A percentile compares a stretch with the other conserved stretches of the same genome.
Evolutionary conservation across 2,888 invertebrate species (phyloP).

Genomic region (Abrostola triplasia): DNA sequence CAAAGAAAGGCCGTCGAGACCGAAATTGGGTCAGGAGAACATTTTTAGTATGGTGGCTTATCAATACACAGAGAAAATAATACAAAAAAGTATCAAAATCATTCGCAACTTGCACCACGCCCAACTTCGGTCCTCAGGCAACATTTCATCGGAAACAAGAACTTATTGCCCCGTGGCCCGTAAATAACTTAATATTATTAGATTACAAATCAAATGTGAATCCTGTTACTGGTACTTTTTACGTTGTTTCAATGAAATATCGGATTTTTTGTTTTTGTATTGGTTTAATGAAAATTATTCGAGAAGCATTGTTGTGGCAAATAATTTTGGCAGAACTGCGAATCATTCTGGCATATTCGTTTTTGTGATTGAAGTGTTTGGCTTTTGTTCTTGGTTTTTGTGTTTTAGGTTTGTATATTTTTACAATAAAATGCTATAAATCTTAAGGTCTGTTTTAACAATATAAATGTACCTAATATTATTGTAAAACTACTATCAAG

Average conservation of each 20-base stretch:
- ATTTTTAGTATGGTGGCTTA: no score
- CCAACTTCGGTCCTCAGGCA: slow-evolving; percentile 61
- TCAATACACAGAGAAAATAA: background rate
- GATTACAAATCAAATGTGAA: slow-evolving; percentile 81
- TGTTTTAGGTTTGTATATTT: no score
- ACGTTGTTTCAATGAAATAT: slow-evolving; percentile 32
- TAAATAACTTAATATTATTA: slow-evolving; percentile 84
- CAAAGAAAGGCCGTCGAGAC: no score
- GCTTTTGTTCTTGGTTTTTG: background rate
- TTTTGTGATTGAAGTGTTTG: slow-evolving; percentile 3
- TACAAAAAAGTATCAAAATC: background rate
- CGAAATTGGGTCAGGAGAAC: no score
- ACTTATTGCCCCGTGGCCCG: slow-evolving; percentile 78
- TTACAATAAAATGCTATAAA: no score
- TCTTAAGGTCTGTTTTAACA: no score
- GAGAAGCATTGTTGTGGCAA: slow-evolving; percentile 4
- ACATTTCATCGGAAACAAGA: slow-evolving; percentile 85
- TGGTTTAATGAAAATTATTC: slow-evolving; percentile 26
- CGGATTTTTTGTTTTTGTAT: slow-evolving; percentile 27
- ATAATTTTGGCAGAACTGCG: background rate
- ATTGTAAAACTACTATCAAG: no score
- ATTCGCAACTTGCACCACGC: slow-evolving; percentile 55
- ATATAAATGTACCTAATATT: no score
- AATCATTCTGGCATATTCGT: slow-evolving; percentile 8
- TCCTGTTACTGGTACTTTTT: slow-evolving; percentile 56